Percentiles rank a stretch among this genome's conserved stretches.
Evolutionary conservation across 1,140 invertebrate genomes (phyloP).

Genomic region (Saccostrea glomerata): DNA sequence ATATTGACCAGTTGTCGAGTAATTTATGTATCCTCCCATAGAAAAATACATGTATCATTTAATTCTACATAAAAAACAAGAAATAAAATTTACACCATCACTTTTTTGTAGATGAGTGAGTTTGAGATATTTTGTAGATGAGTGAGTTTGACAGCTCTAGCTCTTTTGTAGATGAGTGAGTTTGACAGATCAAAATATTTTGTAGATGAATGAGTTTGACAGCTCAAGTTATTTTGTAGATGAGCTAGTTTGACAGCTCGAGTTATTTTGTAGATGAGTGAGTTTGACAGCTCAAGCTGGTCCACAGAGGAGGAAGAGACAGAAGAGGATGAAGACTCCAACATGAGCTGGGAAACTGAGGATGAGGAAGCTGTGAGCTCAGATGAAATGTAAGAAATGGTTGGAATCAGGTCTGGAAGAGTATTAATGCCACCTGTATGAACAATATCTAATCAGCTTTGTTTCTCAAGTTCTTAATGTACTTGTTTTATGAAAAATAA

Average conservation of each 20-base stretch:
- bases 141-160: slow-evolving; percentile 59
- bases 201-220: slow-evolving; percentile 53
- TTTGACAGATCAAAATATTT: too few relatives aligned
- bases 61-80: too few relatives aligned
- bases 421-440: too few relatives aligned
- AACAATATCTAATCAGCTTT: too few relatives aligned
- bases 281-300: slow-evolving; percentile 66
- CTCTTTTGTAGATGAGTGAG: slow-evolving; percentile 55
- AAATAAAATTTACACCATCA: too few relatives aligned
- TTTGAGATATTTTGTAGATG: slow-evolving; percentile 35
- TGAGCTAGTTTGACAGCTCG: slow-evolving; percentile 58
- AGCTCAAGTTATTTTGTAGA: slow-evolving; percentile 49
- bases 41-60: too few relatives aligned
- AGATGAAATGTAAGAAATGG: slow-evolving; percentile 44
- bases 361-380: slow-evolving; percentile 68
- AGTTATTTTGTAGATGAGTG: slow-evolving; percentile 57
- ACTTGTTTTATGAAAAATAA: neutral
- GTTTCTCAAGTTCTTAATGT: too few relatives aligned
- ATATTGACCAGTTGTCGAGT: too few relatives aligned
- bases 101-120: too few relatives aligned
- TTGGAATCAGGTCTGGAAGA: too few relatives aligned
- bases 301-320: slow-evolving; percentile 81
- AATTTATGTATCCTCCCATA: too few relatives aligned
- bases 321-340: slow-evolving; percentile 66
- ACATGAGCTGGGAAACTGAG: slow-evolving; percentile 82